phyloP scores from a whole-genome alignment of 2,888 invertebrate genomes.

The Noctua janthina region DNA sequence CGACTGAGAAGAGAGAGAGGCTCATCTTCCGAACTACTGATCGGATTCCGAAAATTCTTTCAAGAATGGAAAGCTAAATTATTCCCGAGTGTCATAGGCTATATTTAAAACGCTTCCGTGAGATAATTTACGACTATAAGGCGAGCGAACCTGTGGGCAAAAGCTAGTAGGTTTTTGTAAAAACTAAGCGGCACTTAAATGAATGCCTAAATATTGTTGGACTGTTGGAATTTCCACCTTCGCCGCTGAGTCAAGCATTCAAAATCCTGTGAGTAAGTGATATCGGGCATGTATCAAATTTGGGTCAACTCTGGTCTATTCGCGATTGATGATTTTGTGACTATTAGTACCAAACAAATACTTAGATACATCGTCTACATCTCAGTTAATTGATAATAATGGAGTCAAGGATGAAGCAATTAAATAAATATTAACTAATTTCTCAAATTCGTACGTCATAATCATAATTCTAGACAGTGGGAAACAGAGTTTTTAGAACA shows the following conservation, averaged over 20 bases:
- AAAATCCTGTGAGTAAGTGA: not conserved
- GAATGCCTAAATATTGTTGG: not conserved
- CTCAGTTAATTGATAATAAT: constrained; percentile 26
- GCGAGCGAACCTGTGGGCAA: not conserved
- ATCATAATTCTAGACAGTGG: constrained; percentile 32
- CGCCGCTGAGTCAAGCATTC: not conserved
- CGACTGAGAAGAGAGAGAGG: too few relatives aligned
- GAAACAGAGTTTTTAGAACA: constrained; percentile 31
- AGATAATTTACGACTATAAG: not conserved
- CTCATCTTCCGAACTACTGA: not conserved
- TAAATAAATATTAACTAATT: constrained; percentile 40
- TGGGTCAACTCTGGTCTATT: not conserved
- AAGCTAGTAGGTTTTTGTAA: not conserved
- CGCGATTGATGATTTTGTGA: not conserved
- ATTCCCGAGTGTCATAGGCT: not conserved
- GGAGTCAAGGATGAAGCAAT: constrained; percentile 41
- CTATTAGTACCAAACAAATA: not conserved
- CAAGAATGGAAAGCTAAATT: not conserved
- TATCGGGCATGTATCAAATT: not conserved
- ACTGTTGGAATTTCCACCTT: not conserved
- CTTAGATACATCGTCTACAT: not conserved
- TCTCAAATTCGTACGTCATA: constrained; percentile 28
- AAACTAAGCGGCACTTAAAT: not conserved
- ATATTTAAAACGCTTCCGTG: not conserved
- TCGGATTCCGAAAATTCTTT: not conserved